Conservation (phyloP, 2,888 invertebrate species). For the Callyntrura sp. region DNA sequence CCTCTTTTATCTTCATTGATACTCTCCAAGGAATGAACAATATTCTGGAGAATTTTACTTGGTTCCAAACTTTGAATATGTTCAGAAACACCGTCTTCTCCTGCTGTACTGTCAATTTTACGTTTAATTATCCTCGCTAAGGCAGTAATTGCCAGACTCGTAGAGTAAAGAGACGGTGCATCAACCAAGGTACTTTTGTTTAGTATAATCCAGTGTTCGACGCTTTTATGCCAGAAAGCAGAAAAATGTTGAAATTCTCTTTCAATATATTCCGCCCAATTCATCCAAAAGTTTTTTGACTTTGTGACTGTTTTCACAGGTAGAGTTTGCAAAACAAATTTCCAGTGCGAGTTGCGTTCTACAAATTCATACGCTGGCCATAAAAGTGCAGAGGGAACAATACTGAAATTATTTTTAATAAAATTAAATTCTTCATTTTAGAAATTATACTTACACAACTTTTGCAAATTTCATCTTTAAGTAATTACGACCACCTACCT, state of each 20-base stretch:
- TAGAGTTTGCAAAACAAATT: constrained; percentile 70
- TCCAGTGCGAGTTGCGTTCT: constrained; percentile 73
- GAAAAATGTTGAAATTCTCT: constrained; percentile 28
- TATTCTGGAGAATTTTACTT: constrained; percentile 72
- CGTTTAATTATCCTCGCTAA: constrained; percentile 75
- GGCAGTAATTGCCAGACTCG: constrained; percentile 77
- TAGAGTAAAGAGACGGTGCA: constrained; percentile 63
- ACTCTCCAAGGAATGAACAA: constrained; percentile 78
- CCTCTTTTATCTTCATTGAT: constrained; percentile 78
- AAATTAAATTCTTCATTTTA: no score
- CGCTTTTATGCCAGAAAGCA: constrained; percentile 71
- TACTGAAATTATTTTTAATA: constrained; percentile 50
- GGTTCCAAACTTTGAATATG: constrained; percentile 14
- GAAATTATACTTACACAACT: no score
- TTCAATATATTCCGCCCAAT: constrained; percentile 76
- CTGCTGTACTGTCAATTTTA: not conserved
- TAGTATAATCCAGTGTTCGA: constrained; percentile 71
- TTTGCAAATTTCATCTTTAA: no score
- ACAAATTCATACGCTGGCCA: constrained; percentile 79
- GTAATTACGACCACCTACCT: constrained; percentile 14
- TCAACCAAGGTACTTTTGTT: constrained; percentile 69
- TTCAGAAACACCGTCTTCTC: not conserved
- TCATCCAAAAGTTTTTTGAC: constrained; percentile 74
- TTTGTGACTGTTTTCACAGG: constrained; percentile 77
- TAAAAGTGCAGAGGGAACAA: constrained; percentile 46